These are phyloP conservation scores for Sisor rabdophorus DNA, from an alignment of 2,113 vertebrate genomes.

Conservation along the genomic window DNA sequence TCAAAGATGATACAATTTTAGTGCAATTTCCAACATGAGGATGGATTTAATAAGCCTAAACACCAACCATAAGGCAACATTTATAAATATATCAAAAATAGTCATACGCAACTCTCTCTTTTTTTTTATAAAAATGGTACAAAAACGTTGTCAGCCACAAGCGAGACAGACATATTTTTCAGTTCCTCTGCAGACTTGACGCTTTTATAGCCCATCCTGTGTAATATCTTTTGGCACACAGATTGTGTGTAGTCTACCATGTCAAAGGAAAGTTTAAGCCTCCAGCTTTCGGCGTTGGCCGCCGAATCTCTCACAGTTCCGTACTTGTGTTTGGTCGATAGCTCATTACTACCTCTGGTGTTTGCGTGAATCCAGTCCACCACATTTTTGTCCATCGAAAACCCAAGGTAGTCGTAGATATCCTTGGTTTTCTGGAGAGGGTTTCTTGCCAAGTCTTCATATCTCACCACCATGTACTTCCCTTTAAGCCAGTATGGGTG, in stretches of 20 bases:
- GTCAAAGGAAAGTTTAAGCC: slow-evolving; percentile 89
- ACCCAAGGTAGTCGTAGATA: slow-evolving; percentile 89
- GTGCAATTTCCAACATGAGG: slow-evolving; percentile 77
- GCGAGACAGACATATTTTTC: slow-evolving; percentile 85
- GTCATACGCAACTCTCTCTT: slow-evolving; percentile 63
- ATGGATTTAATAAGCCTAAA: slow-evolving; percentile 47
- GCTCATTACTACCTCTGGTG: slow-evolving; percentile 82
- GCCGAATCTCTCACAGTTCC: slow-evolving; percentile 91
- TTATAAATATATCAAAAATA: slow-evolving; percentile 83
- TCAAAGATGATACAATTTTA: slow-evolving; percentile 61
- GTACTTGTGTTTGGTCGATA: slow-evolving; percentile 90
- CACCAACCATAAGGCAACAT: slow-evolving; percentile 82
- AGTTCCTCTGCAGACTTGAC: slow-evolving; percentile 84
- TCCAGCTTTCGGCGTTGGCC: slow-evolving; percentile 91
- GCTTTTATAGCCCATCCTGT: slow-evolving; percentile 85
- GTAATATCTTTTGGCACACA: slow-evolving; percentile 83
- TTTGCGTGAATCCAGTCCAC: slow-evolving; percentile 93
- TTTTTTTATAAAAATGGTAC: slow-evolving; percentile 88
- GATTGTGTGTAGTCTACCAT: slow-evolving; percentile 91
- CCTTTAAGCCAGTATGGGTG: slow-evolving; percentile 89
- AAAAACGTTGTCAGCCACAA: slow-evolving; percentile 91
- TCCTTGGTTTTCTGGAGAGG: slow-evolving; percentile 91
- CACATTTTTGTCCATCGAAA: slow-evolving; percentile 84
- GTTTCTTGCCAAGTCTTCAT: slow-evolving; percentile 90
- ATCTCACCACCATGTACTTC: slow-evolving; percentile 94